Conservation (phyloP, 1,140 invertebrate genomes). For the Rhyzopertha dominica region DNA sequence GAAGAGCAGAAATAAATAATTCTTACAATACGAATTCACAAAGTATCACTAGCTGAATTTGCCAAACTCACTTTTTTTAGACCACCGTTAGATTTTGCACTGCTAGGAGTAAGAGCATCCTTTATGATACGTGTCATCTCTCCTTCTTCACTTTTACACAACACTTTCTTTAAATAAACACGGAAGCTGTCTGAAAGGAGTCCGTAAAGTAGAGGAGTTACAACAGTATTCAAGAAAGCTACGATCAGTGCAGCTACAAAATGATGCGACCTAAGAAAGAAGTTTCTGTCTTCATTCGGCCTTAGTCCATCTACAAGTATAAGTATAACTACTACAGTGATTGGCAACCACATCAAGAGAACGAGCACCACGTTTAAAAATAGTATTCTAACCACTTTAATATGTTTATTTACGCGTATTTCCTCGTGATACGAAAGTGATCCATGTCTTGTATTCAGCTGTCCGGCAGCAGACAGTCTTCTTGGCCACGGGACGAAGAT, state of each 20-base stretch:
- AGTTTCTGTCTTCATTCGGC: slow-evolving; percentile 48
- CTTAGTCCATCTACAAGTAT: slow-evolving; percentile 55
- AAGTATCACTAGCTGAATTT: no score
- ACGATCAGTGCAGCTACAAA: slow-evolving; percentile 55
- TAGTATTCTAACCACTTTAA: slow-evolving; percentile 52
- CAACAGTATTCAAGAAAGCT: slow-evolving; percentile 65
- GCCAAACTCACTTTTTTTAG: no score
- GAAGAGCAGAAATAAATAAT: no score
- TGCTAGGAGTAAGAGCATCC: no score
- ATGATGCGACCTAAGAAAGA: slow-evolving; percentile 52
- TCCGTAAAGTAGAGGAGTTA: slow-evolving; percentile 76
- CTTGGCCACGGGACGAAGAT: slow-evolving; percentile 49
- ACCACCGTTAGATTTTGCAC: no score
- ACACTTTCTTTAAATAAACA: slow-evolving; percentile 49
- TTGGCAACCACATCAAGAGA: slow-evolving; percentile 57
- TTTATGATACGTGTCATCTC: no score
- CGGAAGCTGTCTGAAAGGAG: slow-evolving; percentile 73
- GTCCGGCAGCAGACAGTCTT: slow-evolving; percentile 41
- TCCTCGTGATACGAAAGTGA: slow-evolving; percentile 52
- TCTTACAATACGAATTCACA: no score
- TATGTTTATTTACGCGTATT: slow-evolving; percentile 51
- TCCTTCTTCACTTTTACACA: slow-evolving; percentile 27
- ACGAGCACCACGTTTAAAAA: slow-evolving; percentile 55
- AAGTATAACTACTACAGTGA: slow-evolving; percentile 52
- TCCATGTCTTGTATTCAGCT: slow-evolving; percentile 39